A percentile compares a stretch with the other conserved stretches of the same genome.
Evolutionary conservation across 2,113 vertebrate species (phyloP).

Genomic region (Pangasianodon gigas): DNA sequence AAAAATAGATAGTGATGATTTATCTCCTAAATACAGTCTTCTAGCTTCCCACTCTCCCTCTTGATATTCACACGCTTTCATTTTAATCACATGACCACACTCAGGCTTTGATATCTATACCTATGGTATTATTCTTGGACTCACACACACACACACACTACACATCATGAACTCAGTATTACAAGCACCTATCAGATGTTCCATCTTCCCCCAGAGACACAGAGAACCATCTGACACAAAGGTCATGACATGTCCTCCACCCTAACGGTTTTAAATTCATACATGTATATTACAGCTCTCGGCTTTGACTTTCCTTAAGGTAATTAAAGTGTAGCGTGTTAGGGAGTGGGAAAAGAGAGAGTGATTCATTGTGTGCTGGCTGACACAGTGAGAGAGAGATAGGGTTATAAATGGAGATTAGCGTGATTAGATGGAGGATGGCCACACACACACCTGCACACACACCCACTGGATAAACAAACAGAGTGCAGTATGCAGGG

Average conservation of each 20-base stretch:
- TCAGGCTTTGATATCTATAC: not conserved
- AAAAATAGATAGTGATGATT: not conserved
- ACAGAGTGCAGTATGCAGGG: conserved; percentile 24
- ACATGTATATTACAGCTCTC: not conserved
- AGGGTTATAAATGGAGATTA: conserved; percentile 31
- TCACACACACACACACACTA: not conserved
- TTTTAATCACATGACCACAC: not conserved
- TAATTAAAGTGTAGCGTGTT: conserved; percentile 14
- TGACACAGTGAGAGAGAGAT: not conserved
- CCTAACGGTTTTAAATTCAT: not conserved
- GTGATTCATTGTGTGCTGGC: conserved; percentile 16
- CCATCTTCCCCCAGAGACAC: conserved; percentile 13
- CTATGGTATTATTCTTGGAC: not conserved
- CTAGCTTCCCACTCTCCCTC: conserved; percentile 35
- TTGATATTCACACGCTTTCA: not conserved
- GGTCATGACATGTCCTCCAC: not conserved
- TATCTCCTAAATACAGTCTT: conserved; percentile 30
- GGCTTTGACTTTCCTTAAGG: not conserved
- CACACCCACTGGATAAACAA: conserved; percentile 29
- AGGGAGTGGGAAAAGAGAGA: conserved; percentile 16
- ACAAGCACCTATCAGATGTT: not conserved
- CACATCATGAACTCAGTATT: not conserved
- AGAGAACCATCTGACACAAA: not conserved
- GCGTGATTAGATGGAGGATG: conserved; percentile 34
- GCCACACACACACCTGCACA: conserved; percentile 17